These are phyloP conservation scores for Phrynosoma platyrhinos DNA, from an alignment of 2,113 vertebrate species.

Conservation along the genomic window DNA sequence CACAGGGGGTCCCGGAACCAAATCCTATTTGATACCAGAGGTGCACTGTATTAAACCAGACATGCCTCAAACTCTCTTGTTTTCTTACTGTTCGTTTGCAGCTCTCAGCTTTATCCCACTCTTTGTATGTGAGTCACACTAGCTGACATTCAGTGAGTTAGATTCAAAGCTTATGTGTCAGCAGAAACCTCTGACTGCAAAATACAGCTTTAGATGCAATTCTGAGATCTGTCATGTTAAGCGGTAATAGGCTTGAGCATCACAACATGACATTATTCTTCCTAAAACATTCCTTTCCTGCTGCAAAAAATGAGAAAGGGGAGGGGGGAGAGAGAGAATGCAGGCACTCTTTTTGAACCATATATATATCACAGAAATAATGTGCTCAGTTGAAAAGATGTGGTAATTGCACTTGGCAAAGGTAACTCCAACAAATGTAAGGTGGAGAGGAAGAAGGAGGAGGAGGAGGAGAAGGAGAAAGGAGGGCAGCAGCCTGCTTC, in stretches of 20 bases:
- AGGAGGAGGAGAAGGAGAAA: too few species aligned
- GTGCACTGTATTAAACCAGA: neutral
- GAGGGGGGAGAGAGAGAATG: too few species aligned
- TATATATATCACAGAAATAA: neutral
- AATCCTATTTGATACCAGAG: too few species aligned
- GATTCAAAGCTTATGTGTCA: neutral
- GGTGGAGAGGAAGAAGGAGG: too few species aligned
- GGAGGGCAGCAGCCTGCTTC: too few species aligned
- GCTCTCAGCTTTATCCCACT: neutral
- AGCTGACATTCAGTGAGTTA: neutral
- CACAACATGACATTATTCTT: neutral
- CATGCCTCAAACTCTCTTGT: neutral
- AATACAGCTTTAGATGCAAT: neutral
- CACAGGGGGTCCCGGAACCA: too few species aligned
- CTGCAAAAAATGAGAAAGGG: neutral
- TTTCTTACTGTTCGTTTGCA: neutral
- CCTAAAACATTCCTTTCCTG: neutral
- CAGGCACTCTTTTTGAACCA: neutral
- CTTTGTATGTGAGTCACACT: accelerated
- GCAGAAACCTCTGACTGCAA: constrained; percentile 6
- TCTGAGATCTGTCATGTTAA: neutral
- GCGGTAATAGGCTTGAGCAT: neutral
- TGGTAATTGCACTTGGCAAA: neutral
- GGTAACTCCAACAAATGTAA: too few species aligned
- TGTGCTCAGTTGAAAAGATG: neutral